phyloP scores from a whole-genome alignment of 2,797 vertebrate genomes.

The Carduelis carduelis region DNA sequence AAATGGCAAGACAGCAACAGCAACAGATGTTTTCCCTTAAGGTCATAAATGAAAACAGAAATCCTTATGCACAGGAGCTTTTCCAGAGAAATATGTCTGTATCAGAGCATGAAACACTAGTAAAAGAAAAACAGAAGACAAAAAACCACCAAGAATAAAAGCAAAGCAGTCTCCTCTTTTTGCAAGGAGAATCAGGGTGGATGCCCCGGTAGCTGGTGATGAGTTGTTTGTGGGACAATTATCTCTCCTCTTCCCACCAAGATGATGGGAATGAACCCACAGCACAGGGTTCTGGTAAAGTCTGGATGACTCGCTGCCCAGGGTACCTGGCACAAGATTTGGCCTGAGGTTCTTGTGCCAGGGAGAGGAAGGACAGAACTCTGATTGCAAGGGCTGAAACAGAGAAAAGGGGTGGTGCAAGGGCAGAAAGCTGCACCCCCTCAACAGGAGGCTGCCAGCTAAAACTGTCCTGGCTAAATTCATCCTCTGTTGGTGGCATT shows the following conservation, averaged over 20 bases:
- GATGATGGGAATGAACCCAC: background rate
- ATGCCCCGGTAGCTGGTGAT: background rate
- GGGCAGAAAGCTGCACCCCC: background rate
- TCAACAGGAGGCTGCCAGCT: background rate
- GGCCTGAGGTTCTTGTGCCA: background rate
- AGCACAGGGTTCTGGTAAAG: background rate
- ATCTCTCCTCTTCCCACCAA: background rate
- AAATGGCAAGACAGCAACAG: constrained; percentile 14
- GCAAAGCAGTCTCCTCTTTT: background rate
- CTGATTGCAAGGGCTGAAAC: background rate
- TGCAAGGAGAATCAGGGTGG: background rate
- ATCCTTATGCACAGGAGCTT: background rate
- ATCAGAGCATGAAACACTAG: background rate
- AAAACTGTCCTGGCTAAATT: background rate
- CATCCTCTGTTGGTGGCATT: background rate
- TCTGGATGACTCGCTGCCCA: fast-evolving
- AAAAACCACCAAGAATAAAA: background rate
- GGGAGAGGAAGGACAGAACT: background rate
- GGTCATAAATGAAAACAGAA: constrained; percentile 55
- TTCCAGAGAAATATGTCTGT: background rate
- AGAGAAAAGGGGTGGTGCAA: background rate
- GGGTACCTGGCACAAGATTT: background rate
- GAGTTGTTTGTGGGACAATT: background rate
- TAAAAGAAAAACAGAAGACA: background rate
- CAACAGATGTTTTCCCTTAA: constrained; percentile 64